Evolutionary conservation across 2,113 vertebrate species (phyloP).

Genomic region (Centropus bengalensis): DNA sequence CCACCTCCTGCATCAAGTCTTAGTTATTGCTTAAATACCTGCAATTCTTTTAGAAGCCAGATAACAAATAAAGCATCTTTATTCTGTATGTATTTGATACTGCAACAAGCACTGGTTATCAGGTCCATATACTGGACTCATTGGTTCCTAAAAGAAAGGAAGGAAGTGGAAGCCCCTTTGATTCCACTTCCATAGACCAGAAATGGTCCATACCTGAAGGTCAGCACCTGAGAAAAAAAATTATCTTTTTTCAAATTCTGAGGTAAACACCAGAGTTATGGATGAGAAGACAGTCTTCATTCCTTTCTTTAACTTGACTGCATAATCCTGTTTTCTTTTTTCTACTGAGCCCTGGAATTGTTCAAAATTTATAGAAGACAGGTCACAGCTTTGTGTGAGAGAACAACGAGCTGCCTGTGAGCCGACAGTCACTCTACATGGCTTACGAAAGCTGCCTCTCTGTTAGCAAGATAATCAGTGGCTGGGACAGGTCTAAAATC

Average conservation of each 20-base stretch:
- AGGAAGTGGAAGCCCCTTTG: background rate
- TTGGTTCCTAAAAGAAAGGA: background rate
- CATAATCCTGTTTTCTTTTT: background rate
- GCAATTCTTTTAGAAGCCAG: background rate
- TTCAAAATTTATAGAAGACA: background rate
- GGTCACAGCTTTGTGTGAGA: background rate
- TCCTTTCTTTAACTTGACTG: background rate
- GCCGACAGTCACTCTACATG: accelerated
- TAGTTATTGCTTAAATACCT: background rate
- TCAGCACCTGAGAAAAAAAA: background rate
- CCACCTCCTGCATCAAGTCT: background rate
- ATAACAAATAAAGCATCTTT: background rate
- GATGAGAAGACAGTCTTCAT: background rate
- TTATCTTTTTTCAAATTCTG: background rate
- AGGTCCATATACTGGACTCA: background rate
- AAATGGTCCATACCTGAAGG: background rate
- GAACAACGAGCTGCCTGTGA: background rate
- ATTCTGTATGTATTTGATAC: background rate
- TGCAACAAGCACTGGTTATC: background rate
- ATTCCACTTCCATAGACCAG: background rate
- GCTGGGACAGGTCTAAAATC: background rate
- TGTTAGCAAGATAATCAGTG: background rate
- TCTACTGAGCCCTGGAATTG: background rate
- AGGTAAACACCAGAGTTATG: background rate
- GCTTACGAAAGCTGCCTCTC: background rate